Evolutionary conservation across 2,888 invertebrate species (phyloP).

Genomic region (Hyles lineata): DNA sequence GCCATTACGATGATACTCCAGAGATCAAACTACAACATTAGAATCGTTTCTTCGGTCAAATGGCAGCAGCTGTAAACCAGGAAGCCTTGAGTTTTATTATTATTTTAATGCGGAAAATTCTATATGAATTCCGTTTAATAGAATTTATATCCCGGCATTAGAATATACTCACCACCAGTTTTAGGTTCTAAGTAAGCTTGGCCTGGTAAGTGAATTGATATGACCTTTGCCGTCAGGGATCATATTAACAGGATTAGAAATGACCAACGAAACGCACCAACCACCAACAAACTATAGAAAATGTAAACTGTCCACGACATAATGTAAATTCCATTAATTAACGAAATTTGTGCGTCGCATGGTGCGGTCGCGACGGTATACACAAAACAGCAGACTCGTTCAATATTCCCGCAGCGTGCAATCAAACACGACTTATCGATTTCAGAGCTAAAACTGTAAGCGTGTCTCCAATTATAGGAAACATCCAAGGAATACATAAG

Average conservation of each 20-base stretch:
- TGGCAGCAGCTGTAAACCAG: no score
- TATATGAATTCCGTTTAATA: no score
- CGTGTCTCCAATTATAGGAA: slow-evolving; percentile 65
- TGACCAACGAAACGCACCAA: neutral
- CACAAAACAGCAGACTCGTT: slow-evolving; percentile 49
- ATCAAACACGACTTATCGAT: slow-evolving; percentile 72
- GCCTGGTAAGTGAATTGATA: no score
- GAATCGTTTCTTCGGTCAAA: no score
- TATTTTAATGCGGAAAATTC: no score
- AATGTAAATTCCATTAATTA: slow-evolving; percentile 63
- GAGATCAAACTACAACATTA: neutral
- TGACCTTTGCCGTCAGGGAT: no score
- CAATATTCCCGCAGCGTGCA: slow-evolving; percentile 59
- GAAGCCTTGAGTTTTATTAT: no score
- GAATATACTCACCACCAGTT: no score
- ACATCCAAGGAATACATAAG: slow-evolving; percentile 50
- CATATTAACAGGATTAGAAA: neutral
- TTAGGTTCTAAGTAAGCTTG: no score
- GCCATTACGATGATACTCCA: neutral
- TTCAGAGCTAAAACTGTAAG: slow-evolving; percentile 64
- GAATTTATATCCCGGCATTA: no score
- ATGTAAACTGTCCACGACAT: slow-evolving; percentile 31
- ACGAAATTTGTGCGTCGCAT: slow-evolving; percentile 45
- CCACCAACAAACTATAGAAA: no score
- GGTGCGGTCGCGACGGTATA: slow-evolving; percentile 29